phyloP scores from a whole-genome alignment of 2,113 vertebrate species.

The Daboia siamensis region DNA sequence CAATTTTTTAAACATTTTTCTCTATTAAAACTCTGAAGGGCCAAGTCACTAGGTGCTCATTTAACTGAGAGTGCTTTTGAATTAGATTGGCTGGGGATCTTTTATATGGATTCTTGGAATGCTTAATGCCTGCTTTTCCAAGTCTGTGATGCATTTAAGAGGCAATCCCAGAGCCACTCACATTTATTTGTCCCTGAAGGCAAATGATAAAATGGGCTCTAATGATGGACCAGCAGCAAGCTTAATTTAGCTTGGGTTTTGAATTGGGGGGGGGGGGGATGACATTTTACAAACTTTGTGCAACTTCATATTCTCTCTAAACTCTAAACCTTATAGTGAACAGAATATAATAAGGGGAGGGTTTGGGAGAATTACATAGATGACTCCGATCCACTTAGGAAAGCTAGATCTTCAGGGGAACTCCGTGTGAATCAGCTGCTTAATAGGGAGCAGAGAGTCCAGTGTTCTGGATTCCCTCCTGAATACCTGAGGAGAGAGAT shows the following conservation, averaged over 20 bases:
- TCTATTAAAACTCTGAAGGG: neutral
- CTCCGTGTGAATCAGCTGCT: neutral
- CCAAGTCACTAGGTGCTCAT: neutral
- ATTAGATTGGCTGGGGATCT: neutral
- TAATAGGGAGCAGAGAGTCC: neutral
- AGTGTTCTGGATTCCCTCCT: neutral
- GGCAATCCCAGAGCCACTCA: neutral
- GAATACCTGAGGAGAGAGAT: neutral
- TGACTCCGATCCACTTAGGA: neutral
- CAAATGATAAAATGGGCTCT: neutral
- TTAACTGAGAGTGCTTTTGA: neutral
- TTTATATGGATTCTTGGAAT: neutral
- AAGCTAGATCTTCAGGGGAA: neutral
- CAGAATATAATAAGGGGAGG: neutral
- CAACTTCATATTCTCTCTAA: neutral
- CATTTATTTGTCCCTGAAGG: neutral
- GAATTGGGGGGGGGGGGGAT: neutral
- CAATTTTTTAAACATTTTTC: slow-evolving; percentile 32
- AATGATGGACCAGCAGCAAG: neutral
- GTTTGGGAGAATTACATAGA: neutral
- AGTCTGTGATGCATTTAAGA: neutral
- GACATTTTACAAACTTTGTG: neutral
- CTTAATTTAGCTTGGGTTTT: neutral
- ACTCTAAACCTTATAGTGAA: neutral
- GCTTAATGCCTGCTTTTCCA: neutral